A percentile compares a stretch with the other conserved stretches of the same genome.
phyloP scores from a whole-genome alignment of 2,113 vertebrate genomes.

The Lanius collurio region DNA sequence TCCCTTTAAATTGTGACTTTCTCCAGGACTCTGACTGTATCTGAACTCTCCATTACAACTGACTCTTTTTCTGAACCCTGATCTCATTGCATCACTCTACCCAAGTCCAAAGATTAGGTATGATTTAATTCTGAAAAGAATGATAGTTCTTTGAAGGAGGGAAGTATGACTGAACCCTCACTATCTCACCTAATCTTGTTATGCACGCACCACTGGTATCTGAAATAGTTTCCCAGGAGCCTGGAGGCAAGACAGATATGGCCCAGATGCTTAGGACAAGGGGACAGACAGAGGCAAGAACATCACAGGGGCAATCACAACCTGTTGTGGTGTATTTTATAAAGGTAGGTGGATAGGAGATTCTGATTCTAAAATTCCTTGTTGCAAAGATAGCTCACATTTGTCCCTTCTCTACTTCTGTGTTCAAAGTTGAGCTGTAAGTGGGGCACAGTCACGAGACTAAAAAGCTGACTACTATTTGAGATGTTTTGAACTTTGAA shows the following conservation, averaged over 20 bases:
- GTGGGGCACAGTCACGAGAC: neutral
- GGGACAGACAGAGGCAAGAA: neutral
- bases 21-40: neutral
- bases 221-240: neutral
- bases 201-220: accelerated
- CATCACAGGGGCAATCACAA: neutral
- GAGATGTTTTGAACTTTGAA: constrained; percentile 19
- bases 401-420: neutral
- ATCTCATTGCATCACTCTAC: neutral
- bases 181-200: neutral
- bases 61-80: neutral
- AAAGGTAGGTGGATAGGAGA: neutral
- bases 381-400: neutral
- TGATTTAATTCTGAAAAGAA: neutral
- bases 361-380: neutral
- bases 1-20: neutral
- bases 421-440: neutral
- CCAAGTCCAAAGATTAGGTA: neutral
- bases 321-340: neutral
- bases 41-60: neutral
- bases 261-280: neutral
- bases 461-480: neutral
- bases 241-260: neutral
- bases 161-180: neutral
- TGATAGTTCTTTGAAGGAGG: neutral